A percentile compares a stretch with the other conserved stretches of the same genome.
phyloP scores from a whole-genome alignment of 2,797 vertebrate genomes.

The Balearica regulorum region DNA sequence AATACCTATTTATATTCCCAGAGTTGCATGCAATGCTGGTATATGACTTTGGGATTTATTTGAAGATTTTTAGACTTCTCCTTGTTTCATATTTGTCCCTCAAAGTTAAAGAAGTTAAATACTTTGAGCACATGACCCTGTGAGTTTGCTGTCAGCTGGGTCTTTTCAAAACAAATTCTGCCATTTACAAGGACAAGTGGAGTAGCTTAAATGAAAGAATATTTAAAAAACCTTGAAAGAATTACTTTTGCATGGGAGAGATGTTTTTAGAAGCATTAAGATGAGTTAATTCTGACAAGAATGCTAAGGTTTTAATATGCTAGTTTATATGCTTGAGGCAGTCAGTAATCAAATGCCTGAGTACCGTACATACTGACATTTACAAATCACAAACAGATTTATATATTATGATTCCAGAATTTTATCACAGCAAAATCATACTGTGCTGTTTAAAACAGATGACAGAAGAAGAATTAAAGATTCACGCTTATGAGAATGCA shows the following conservation, averaged over 20 bases:
- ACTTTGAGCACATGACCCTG: not conserved
- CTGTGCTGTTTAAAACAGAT: slow-evolving; percentile 20
- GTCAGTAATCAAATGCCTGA: slow-evolving; percentile 44
- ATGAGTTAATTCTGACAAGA: slow-evolving; percentile 32
- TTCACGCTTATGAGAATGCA: not conserved
- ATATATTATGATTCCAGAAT: slow-evolving; percentile 31
- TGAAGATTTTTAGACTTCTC: not conserved
- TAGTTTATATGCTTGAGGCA: slow-evolving; percentile 50
- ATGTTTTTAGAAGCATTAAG: slow-evolving; percentile 15
- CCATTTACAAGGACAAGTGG: not conserved
- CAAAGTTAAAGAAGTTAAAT: not conserved
- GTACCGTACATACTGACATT: slow-evolving; percentile 1
- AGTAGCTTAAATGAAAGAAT: not conserved
- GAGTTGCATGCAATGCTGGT: not conserved
- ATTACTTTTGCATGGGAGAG: not conserved
- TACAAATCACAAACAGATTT: slow-evolving; percentile 57
- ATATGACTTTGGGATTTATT: not conserved
- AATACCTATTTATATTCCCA: not conserved
- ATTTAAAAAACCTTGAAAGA: not conserved
- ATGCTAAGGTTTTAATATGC: slow-evolving; percentile 35
- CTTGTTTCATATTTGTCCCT: not conserved
- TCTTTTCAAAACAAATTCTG: not conserved
- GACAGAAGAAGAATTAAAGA: slow-evolving; percentile 30
- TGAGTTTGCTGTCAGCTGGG: not conserved
- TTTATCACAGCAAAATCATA: slow-evolving; percentile 32